Evolutionary conservation across 2,888 invertebrate genomes (phyloP).

Genomic region (Lottia gigantea): DNA sequence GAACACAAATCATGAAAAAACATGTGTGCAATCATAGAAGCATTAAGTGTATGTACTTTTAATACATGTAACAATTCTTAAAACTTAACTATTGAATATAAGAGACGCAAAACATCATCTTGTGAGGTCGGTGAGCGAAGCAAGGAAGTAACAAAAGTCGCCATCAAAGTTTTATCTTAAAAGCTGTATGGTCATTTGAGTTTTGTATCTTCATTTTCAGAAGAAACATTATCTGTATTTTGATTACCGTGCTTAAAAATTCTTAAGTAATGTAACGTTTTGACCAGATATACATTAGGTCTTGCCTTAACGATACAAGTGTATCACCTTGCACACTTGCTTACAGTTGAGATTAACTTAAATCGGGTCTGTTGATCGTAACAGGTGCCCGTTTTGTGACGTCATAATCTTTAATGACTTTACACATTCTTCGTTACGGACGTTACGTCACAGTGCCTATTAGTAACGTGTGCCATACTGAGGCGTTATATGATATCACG

Average conservation of each 20-base stretch:
- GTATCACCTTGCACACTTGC: background rate
- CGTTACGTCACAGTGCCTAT: constrained; percentile 1
- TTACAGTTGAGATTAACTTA: background rate
- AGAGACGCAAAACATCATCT: too few species aligned
- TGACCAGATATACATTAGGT: too few species aligned
- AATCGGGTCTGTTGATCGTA: background rate
- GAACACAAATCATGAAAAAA: too few species aligned
- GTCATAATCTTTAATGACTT: constrained; percentile 5
- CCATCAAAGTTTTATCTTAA: too few species aligned
- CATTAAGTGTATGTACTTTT: too few species aligned
- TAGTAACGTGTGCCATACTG: background rate
- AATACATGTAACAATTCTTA: too few species aligned
- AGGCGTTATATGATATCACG: background rate
- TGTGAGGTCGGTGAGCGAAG: too few species aligned
- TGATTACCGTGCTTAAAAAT: background rate
- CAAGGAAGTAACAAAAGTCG: too few species aligned
- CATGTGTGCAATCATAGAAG: too few species aligned
- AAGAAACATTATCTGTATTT: background rate
- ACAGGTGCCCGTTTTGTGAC: constrained; percentile 2
- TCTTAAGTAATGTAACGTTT: background rate
- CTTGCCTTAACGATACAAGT: background rate
- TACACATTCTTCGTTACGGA: constrained; percentile 3
- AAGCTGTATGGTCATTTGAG: background rate
- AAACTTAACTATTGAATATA: too few species aligned
- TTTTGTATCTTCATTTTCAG: background rate